These are phyloP conservation scores for Oxycera nigricornis DNA, from an alignment of 2,888 invertebrate species.

Conservation along the genomic window DNA sequence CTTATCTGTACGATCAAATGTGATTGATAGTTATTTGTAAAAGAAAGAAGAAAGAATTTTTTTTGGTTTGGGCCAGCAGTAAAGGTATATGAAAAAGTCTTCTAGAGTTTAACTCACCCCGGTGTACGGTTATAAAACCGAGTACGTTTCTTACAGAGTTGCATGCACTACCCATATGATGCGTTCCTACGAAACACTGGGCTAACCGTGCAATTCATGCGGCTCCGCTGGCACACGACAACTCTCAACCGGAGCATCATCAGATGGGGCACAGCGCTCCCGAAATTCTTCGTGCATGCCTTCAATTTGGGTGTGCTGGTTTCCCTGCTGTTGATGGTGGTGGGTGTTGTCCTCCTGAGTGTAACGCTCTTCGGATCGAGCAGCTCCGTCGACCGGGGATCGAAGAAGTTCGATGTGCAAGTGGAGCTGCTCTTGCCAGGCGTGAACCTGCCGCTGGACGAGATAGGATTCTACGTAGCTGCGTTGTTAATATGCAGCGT, in stretches of 20 bases:
- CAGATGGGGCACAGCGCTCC: conserved; percentile 69
- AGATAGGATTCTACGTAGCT: conserved; percentile 85
- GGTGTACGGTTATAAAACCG: too few relatives aligned
- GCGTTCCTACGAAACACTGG: conserved; percentile 80
- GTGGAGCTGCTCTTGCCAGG: conserved; percentile 81
- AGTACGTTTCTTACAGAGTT: conserved; percentile 71
- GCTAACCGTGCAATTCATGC: conserved; percentile 73
- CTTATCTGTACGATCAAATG: too few relatives aligned
- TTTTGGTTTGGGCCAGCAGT: too few relatives aligned
- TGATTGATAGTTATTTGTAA: too few relatives aligned
- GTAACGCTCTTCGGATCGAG: conserved; percentile 59
- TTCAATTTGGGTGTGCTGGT: conserved; percentile 73
- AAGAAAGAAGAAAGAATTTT: too few relatives aligned
- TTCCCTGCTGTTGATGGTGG: conserved; percentile 70
- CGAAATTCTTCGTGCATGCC: conserved; percentile 65
- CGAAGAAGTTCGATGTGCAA: conserved; percentile 47
- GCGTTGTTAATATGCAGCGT: conserved; percentile 83
- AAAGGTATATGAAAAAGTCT: too few relatives aligned
- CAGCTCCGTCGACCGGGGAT: neutral
- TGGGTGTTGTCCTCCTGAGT: conserved; percentile 69
- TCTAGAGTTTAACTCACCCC: too few relatives aligned
- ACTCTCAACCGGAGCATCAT: conserved; percentile 79
- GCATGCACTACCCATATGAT: conserved; percentile 82
- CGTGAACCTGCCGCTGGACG: conserved; percentile 87
- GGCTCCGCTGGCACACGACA: conserved; percentile 79